These are phyloP conservation scores for Lepidurus packardi DNA, from an alignment of 1,140 invertebrate species.

Conservation along the genomic window DNA sequence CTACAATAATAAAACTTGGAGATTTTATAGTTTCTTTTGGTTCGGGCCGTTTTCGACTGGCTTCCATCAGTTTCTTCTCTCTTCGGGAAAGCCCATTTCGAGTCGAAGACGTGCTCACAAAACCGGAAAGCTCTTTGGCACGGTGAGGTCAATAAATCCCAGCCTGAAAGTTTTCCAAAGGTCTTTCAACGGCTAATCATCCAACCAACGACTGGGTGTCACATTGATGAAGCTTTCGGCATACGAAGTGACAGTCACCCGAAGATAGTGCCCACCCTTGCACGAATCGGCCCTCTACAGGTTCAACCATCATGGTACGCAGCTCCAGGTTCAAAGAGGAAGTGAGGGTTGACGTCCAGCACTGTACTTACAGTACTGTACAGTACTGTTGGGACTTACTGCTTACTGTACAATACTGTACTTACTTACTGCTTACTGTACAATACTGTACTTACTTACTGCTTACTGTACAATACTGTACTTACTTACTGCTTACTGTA, in stretches of 20 bases:
- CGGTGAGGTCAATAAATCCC: slow-evolving; percentile 17
- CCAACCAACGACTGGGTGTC: background rate
- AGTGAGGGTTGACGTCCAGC: too few relatives aligned
- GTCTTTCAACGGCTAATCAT: slow-evolving; percentile 19
- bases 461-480: too few relatives aligned
- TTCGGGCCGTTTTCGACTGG: background rate
- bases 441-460: too few relatives aligned
- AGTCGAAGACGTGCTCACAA: background rate
- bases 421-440: too few relatives aligned
- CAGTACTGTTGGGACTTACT: too few relatives aligned
- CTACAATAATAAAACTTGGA: background rate
- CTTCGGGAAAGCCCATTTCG: slow-evolving; percentile 13
- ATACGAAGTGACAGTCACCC: background rate
- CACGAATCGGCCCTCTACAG: background rate
- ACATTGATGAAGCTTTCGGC: slow-evolving; percentile 12
- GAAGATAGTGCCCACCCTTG: background rate
- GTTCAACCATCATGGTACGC: too few relatives aligned
- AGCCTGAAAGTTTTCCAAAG: background rate
- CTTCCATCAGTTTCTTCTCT: background rate
- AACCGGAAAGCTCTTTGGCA: slow-evolving; percentile 9
- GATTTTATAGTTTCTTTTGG: background rate
- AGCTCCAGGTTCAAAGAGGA: too few relatives aligned
- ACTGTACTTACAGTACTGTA: too few relatives aligned
- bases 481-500: too few relatives aligned
- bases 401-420: too few relatives aligned